A percentile compares a stretch with the other conserved stretches of the same genome.
Conservation (phyloP, 2,113 vertebrate species). For the Panthera uncia region DNA sequence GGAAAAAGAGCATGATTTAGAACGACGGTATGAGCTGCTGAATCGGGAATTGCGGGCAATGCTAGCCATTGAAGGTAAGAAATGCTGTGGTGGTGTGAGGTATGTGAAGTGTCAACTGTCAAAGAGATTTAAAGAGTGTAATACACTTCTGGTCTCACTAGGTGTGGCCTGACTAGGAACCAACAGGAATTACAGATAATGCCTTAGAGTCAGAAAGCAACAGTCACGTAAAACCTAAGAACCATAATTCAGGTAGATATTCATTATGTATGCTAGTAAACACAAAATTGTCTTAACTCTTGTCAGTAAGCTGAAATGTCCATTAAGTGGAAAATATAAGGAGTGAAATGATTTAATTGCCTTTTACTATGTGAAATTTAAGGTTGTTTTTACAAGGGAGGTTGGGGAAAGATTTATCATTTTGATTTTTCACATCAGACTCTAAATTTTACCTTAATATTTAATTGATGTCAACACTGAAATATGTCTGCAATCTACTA, state of each 20-base stretch:
- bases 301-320: background rate
- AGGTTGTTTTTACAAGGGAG: background rate
- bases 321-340: constrained; percentile 3
- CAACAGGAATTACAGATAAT: constrained; percentile 29
- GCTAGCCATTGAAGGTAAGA: constrained; percentile 99
- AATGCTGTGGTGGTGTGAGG: background rate
- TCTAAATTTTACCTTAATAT: constrained; percentile 64
- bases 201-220: constrained; percentile 34
- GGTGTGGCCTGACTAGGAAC: background rate
- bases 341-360: constrained; percentile 41
- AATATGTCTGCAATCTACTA: constrained; percentile 42
- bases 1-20: constrained; percentile 99
- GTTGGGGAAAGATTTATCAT: background rate
- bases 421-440: constrained; percentile 68
- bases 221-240: background rate
- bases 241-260: background rate
- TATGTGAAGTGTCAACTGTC: background rate
- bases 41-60: constrained; percentile 98
- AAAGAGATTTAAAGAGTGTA: background rate
- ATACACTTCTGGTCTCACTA: background rate
- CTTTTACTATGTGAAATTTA: constrained; percentile 47
- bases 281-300: background rate
- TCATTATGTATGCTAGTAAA: constrained; percentile 21
- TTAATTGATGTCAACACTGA: constrained; percentile 67
- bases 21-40: constrained; percentile 97